phyloP scores from a whole-genome alignment of 64 coral and sea anemone species.

The Porites australiensis region DNA sequence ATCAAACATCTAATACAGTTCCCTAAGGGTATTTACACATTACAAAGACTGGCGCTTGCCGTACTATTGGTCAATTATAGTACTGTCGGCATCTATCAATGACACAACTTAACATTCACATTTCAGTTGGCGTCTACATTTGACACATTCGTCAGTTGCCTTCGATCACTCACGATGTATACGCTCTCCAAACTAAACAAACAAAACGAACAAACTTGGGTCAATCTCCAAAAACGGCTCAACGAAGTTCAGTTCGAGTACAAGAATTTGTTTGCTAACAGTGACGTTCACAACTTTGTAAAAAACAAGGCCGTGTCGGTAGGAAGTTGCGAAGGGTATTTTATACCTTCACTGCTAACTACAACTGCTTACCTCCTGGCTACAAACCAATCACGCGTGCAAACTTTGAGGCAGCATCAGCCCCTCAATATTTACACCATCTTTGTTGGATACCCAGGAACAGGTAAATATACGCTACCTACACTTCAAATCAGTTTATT shows the following conservation, averaged over 20 bases:
- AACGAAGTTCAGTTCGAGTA: constrained; percentile 43
- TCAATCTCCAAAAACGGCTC: constrained; percentile 23
- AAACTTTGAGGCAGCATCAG: background rate
- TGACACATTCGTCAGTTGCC: too few relatives aligned
- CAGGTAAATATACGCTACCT: background rate
- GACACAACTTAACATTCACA: constrained; percentile 5
- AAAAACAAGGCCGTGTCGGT: constrained; percentile 25
- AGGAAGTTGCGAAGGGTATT: constrained; percentile 24
- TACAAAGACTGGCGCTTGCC: background rate
- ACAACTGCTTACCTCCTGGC: constrained; percentile 27
- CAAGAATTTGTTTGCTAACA: constrained; percentile 9
- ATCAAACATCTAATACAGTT: constrained; percentile 13
- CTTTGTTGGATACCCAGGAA: constrained; percentile 20
- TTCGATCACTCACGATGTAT: constrained; percentile 13
- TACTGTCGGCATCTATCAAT: background rate
- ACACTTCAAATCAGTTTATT: background rate
- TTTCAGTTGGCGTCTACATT: constrained; percentile 1
- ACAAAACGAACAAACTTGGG: constrained; percentile 45
- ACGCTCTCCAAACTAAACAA: constrained; percentile 8
- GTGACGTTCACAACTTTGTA: constrained; percentile 11
- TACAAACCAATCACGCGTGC: background rate
- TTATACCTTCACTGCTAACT: constrained; percentile 33
- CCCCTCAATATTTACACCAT: background rate
- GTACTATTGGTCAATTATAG: constrained; percentile 5
- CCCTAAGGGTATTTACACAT: background rate